Base-by-base conservation (phyloP, 2,888 invertebrate genomes). In the Trachelus iudaicus region DNA sequence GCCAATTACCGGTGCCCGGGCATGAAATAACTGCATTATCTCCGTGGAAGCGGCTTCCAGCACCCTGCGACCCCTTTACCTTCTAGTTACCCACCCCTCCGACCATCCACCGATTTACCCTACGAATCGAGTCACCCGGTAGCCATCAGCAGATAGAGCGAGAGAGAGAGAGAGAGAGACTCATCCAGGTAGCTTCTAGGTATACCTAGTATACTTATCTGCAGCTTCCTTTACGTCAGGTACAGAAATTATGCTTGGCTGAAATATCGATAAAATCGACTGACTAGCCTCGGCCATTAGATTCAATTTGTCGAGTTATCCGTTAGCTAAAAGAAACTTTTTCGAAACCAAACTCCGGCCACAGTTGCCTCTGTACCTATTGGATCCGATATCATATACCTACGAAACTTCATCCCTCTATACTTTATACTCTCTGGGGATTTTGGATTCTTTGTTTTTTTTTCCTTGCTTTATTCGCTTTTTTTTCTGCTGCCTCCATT, bases 21-120 rank as follows among this genome's bases (percentile, higher is more conserved):
- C 87, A 90, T 88, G 89, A 89, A 89, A 90, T 90, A 90, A 90
- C 90, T 89, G 87, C 88, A 89, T 90, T 90, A 90, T 90, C 89
- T 90, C 86, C 85, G 86, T 87, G 88, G 89, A 89, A 88, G 87
- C 87, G 86, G 87, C 88, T 85, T 86, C 88, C 85, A 84, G 83
- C 83, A 81, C 84, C 85, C 87, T 81, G 80, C 76, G 76, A 76
- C 73, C 77, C 79, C 80, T 71, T 76, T 75, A 76, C 69, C 77
- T 78, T 76, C 79, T 78, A 79, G 77, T 79, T 77, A 78, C 79
- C 82, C 83, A 82, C 83, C 85, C 87, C 88, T 89, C 87, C 86
- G 85, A 86, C 85, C 81, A 81, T 86, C 85, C 85, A 84, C 85
- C 81, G 80, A 79, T 80, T 75, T 76, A 56, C 40, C 40, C 40